phyloP scores from a whole-genome alignment of 2,888 invertebrate genomes.

The Ochlodes sylvanus region DNA sequence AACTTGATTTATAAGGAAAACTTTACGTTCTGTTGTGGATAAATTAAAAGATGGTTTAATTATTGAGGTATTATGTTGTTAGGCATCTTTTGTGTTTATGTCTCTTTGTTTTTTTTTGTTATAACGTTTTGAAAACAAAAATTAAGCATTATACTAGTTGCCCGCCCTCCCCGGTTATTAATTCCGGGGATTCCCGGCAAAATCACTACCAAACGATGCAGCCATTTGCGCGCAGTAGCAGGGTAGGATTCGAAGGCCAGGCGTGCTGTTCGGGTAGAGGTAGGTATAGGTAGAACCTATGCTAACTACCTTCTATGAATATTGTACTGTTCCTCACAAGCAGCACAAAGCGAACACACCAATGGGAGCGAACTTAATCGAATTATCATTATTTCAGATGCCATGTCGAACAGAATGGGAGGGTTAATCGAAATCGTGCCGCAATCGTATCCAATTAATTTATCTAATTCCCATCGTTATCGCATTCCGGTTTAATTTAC shows the following conservation, averaged over 20 bases:
- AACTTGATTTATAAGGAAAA: conserved; percentile 26
- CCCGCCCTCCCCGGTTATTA: too few species aligned
- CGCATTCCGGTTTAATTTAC: conserved; percentile 25
- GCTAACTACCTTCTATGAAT: too few species aligned
- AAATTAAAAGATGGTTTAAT: conserved; percentile 5
- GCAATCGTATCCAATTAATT: conserved; percentile 33
- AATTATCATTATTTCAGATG: conserved; percentile 34
- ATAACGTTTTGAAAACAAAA: too few species aligned
- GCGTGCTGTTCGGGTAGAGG: too few species aligned
- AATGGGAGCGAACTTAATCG: conserved; percentile 1
- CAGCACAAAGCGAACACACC: background rate
- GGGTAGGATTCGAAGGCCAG: too few species aligned
- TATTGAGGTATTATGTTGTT: background rate
- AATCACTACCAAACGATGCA: too few species aligned
- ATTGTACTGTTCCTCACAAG: too few species aligned
- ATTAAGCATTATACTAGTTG: too few species aligned
- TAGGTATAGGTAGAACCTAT: too few species aligned
- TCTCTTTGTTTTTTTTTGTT: background rate
- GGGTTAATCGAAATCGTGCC: conserved; percentile 34
- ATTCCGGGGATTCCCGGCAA: too few species aligned
- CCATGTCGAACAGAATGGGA: conserved; percentile 25
- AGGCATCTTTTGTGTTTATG: background rate
- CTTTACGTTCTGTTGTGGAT: conserved; percentile 8
- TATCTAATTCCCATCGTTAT: conserved; percentile 31
- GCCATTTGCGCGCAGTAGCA: too few species aligned